These are phyloP conservation scores for Notospermus geniculatus DNA, from an alignment of 1,140 invertebrate genomes.

Conservation along the genomic window DNA sequence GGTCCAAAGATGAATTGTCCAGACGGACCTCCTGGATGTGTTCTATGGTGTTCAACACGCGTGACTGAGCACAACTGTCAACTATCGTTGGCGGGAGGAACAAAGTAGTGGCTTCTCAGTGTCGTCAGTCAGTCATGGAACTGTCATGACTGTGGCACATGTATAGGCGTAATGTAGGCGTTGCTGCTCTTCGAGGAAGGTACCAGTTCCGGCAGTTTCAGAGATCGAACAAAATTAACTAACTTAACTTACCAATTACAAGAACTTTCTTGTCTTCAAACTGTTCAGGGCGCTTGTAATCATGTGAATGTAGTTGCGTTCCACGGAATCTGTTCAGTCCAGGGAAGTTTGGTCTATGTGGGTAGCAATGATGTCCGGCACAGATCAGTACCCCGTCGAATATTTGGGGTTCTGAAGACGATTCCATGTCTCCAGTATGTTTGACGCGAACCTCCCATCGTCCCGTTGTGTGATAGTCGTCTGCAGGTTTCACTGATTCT, in stretches of 20 bases:
- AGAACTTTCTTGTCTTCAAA: constrained; percentile 48
- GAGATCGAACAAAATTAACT: no score
- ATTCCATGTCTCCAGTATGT: background rate
- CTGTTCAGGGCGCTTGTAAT: constrained; percentile 45
- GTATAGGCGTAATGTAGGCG: no score
- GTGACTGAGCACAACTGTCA: no score
- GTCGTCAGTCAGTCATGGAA: no score
- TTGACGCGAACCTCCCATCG: constrained; percentile 50
- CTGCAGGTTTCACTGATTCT: constrained; percentile 28
- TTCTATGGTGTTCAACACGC: no score
- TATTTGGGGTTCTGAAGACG: constrained; percentile 18
- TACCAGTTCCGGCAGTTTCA: no score
- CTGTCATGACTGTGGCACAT: no score
- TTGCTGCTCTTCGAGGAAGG: no score
- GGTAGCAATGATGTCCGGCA: constrained; percentile 53
- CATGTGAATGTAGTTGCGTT: constrained; percentile 56
- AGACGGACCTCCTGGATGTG: no score
- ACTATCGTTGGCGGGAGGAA: no score
- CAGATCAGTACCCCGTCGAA: constrained; percentile 54
- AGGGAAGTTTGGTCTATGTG: constrained; percentile 46
- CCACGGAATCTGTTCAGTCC: constrained; percentile 56
- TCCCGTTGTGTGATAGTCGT: constrained; percentile 49
- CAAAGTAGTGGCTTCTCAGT: no score
- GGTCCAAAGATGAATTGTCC: no score
- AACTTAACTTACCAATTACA: constrained; percentile 46